A percentile compares a stretch with the other conserved stretches of the same genome.
phyloP scores from a whole-genome alignment of 2,113 vertebrate species.

The Trematocara variabile region DNA sequence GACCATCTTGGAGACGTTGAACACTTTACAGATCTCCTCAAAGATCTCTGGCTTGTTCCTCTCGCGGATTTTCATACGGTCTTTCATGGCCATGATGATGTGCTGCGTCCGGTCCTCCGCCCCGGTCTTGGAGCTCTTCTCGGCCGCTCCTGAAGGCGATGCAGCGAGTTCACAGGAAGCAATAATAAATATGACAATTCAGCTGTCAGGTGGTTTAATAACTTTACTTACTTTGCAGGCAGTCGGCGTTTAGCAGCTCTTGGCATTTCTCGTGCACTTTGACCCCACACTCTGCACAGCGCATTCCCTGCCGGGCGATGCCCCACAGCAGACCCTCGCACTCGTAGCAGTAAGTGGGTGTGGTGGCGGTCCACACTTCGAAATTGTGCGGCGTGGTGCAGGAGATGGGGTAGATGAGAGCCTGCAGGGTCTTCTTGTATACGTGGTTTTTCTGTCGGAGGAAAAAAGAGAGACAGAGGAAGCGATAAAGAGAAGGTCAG shows the following conservation, averaged over 20 bases:
- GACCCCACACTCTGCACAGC: slow-evolving; percentile 92
- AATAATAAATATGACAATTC: neutral
- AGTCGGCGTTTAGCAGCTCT: slow-evolving; percentile 95
- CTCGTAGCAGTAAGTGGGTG: slow-evolving; percentile 97
- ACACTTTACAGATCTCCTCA: slow-evolving; percentile 88
- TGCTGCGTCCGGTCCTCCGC: slow-evolving; percentile 93
- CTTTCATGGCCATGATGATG: slow-evolving; percentile 98
- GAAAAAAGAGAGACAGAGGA: neutral
- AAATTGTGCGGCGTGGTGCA: slow-evolving; percentile 97
- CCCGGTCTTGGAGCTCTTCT: slow-evolving; percentile 95
- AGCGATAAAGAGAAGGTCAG: neutral
- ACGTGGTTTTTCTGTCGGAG: slow-evolving; percentile 86
- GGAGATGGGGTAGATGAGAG: slow-evolving; percentile 98
- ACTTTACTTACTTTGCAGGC: slow-evolving; percentile 90
- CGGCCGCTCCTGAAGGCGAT: slow-evolving; percentile 82
- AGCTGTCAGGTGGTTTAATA: neutral
- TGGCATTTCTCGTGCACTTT: slow-evolving; percentile 99
- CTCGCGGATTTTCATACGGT: slow-evolving; percentile 98
- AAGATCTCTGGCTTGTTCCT: slow-evolving; percentile 98
- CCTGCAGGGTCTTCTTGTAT: slow-evolving; percentile 95
- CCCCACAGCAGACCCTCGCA: slow-evolving; percentile 97
- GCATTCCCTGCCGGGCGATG: slow-evolving; percentile 95
- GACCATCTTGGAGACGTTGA: slow-evolving; percentile 78
- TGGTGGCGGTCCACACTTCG: slow-evolving; percentile 95
- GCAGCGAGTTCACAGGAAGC: neutral